These are phyloP conservation scores for Helicoverpa zea DNA, from an alignment of 1,140 invertebrate species.

Conservation along the genomic window DNA sequence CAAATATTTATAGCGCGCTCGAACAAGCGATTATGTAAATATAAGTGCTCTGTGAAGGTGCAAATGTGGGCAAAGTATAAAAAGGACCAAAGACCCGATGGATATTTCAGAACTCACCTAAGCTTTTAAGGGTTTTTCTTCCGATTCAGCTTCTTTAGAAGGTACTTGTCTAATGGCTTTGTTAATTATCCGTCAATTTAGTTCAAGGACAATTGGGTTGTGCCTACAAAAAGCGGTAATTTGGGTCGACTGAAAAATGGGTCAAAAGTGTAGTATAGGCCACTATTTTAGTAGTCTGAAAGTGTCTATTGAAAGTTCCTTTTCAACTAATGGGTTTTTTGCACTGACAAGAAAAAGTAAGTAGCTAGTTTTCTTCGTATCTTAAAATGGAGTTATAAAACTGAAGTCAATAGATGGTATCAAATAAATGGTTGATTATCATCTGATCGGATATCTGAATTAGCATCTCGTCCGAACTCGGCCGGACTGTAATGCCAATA, in stretches of 20 bases:
- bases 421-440: neutral
- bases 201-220: constrained; percentile 3
- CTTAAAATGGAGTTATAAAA: too few species aligned
- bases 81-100: neutral
- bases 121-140: neutral
- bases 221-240: constrained; percentile 8
- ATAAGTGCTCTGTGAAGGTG: constrained; percentile 17
- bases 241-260: constrained; percentile 28
- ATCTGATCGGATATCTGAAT: neutral
- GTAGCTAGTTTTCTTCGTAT: too few species aligned
- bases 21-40: constrained; percentile 32
- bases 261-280: neutral
- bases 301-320: too few species aligned
- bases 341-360: neutral
- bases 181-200: constrained; percentile 3
- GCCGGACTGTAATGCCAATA: constrained; percentile 4
- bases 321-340: neutral
- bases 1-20: constrained; percentile 52
- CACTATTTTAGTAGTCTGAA: neutral
- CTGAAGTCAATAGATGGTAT: neutral
- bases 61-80: constrained; percentile 1
- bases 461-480: neutral
- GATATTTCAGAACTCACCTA: neutral
- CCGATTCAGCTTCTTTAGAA: neutral
- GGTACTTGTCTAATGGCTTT: neutral